Percentiles rank a stretch among this genome's conserved stretches.
Conservation (phyloP, 2,797 vertebrate genomes). For the Danio choprae region DNA sequence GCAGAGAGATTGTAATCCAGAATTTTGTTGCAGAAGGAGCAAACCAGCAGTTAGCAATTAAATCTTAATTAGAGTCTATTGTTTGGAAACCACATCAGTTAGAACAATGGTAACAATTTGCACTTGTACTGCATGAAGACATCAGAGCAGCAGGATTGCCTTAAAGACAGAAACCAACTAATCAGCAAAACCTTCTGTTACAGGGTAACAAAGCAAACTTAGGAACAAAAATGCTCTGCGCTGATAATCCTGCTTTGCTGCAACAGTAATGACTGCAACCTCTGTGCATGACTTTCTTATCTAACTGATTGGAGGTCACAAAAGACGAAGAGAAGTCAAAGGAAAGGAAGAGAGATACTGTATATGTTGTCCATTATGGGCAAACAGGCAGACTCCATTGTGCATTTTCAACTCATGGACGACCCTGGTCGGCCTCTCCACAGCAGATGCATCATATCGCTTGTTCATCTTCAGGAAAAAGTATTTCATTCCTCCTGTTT, state of each 20-base stretch:
- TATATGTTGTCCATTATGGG: constrained; percentile 3
- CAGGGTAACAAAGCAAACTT: constrained; percentile 7
- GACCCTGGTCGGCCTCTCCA: background rate
- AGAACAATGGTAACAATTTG: constrained; percentile 21
- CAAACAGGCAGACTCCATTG: background rate
- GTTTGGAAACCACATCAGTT: constrained; percentile 2
- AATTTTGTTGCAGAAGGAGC: background rate
- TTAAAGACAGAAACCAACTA: constrained; percentile 15
- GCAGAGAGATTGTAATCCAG: background rate
- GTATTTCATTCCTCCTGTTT: constrained; percentile 3
- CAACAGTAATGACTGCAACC: constrained; percentile 24
- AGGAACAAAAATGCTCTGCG: background rate
- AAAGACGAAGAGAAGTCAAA: background rate
- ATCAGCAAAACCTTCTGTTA: constrained; percentile 14
- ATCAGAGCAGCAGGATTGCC: constrained; percentile 22
- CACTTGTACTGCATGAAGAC: constrained; percentile 5
- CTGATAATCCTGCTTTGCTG: constrained; percentile 14
- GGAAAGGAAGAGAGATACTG: background rate
- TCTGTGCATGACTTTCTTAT: constrained; percentile 34
- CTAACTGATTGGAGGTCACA: background rate
- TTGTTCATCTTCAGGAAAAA: constrained; percentile 8
- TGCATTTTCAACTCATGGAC: background rate
- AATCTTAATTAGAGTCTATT: constrained; percentile 38
- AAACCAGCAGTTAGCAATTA: constrained; percentile 14
- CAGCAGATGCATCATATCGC: constrained; percentile 37